Base-by-base conservation (phyloP, 2,888 invertebrate genomes). In the Melinopterus prodromus region DNA sequence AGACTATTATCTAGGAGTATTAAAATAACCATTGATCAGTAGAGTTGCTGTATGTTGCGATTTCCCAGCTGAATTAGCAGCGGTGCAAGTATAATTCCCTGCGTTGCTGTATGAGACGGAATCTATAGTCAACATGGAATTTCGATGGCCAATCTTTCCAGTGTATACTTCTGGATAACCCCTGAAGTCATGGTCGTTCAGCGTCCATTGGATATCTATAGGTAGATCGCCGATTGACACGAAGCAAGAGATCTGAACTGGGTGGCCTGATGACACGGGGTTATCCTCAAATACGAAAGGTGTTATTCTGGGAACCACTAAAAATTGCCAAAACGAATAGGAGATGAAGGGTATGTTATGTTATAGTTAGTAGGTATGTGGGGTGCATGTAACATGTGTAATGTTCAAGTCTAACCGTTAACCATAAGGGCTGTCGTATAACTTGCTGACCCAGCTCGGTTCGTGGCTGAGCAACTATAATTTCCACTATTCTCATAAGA, bases 291-390 rank as follows among this genome's bases (percentile, higher is more conserved):
- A 88, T 93, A 94, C 91, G 89, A 95, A 95, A 86, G 94, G 93
- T 88, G 92, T 91, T 87, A 94, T 93, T 91, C 93, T 92, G 84
- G 95, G 95, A 85, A 92, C 91, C 91, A 92, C 94, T 93, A 89
- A 35, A 87, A 86, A 53, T 36, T 69, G 12, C 35, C n/a, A 71
- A 71, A 71, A 6, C 12, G 14, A 14, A 15, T 15, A 71, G 71
- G 71, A 5, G 35, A 74, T 74, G 16, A 74, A 74, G 74, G 72
- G 36, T 26, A n/a, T n/a, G n/a, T n/a, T n/a, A n/a, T n/a, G n/a
- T n/a, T n/a, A n/a, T n/a, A 6, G 16, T 14, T 26, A 37, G 37
- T 74, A 36, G 15, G 37, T 74, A 26, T 26, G 36, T 35, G n/a
- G 35, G 35, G 37, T 53, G 12, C n/a, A 36, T 74, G n/a, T 35